These are phyloP conservation scores for Microcebus griseorufus DNA, from an alignment of 2,113 vertebrate genomes.

Conservation along the genomic window DNA sequence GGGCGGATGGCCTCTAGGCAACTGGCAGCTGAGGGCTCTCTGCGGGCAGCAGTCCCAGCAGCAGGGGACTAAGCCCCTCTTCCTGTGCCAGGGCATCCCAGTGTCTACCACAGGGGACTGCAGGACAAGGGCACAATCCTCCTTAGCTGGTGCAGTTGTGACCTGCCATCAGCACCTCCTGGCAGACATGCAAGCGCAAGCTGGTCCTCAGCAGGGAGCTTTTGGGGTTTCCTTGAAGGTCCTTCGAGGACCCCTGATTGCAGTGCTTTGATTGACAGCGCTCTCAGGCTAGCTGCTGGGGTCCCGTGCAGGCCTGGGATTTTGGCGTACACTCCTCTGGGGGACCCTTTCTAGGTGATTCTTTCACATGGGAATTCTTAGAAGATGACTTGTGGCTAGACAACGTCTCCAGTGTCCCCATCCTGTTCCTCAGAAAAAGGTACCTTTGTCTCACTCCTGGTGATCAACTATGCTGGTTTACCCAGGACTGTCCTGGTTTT, in stretches of 20 bases:
- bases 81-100: not conserved
- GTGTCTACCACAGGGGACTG: not conserved
- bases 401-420: not conserved
- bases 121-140: not conserved
- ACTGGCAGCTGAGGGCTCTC: not conserved
- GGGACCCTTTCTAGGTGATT: not conserved
- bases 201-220: not conserved
- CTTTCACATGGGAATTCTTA: not conserved
- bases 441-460: not conserved
- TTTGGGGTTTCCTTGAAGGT: not conserved
- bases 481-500: not conserved
- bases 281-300: not conserved
- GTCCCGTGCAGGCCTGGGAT: not conserved
- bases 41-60: not conserved
- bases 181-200: not conserved
- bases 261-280: not conserved
- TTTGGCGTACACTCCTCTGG: not conserved
- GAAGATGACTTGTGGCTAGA: not conserved
- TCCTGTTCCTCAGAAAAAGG: not conserved
- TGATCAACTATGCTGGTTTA: not conserved
- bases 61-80: not conserved
- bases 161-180: not conserved
- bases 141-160: not conserved
- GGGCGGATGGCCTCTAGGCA: not conserved
- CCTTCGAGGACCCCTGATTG: not conserved